Evolutionary conservation across 2,113 vertebrate genomes (phyloP), one percentile per base, ranked within the genome.

Genomic region (Manacus vitellinus): DNA sequence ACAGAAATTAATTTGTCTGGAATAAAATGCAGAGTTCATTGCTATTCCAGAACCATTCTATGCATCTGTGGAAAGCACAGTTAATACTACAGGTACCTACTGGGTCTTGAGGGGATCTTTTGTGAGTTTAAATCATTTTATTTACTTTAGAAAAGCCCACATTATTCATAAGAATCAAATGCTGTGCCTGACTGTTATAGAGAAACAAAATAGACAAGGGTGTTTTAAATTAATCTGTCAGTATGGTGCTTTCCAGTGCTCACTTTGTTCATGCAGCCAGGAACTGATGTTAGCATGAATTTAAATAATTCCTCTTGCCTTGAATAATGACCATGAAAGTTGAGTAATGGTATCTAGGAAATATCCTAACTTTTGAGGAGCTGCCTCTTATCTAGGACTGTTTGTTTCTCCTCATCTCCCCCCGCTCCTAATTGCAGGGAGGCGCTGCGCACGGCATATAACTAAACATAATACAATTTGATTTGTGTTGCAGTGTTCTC

Each of bases 401-500:
- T 66, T 71, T 54, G 65, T 47, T 39, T 31, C 68, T 72, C 37
- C 10, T 68, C 27, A 8, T 46, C 63, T 46, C 12, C 76, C 94
- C 93, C 91, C 21, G 1, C 78, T 95, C 96, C 93, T 96, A 96
- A 88, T 97, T 97, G 96, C 92, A 86, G 94, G 91, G 91, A 58
- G 39, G 82, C 35, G 68, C 95, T 93, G 61, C 44, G 27, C 79
- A 78, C 68, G 51, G 88, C 65, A 51, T 88, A 93, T 92, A 95
- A 97, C 97, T 97, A 98, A 97, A 97, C 96, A 95, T 96, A 98
- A 98, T 98, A 95, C 96, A 49, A 76, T 96, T 96, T 95, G 98
- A 98, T 98, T 97, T 97, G 97, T 98, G 96, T 96, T 73, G 74
- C 94, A 9, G 37, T 55, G 91, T 72, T 96, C 97, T 88, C 89